Evolutionary conservation across 2,888 invertebrate species (phyloP).

Genomic region (Rapana venosa): DNA sequence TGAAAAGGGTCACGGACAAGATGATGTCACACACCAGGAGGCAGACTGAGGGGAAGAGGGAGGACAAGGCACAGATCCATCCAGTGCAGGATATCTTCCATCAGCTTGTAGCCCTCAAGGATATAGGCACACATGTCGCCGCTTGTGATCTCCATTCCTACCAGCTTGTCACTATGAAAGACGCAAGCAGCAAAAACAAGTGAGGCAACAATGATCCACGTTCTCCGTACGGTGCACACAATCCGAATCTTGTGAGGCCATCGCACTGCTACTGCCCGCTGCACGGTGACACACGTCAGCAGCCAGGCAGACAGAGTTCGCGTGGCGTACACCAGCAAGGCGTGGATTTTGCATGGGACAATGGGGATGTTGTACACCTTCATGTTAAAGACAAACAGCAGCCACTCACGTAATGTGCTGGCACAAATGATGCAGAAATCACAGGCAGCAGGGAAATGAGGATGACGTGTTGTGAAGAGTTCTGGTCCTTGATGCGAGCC

Average conservation of each 20-base stretch:
- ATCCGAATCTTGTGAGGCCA: neutral
- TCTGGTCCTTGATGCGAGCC: neutral
- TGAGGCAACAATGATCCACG: neutral
- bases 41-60: neutral
- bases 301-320: conserved; percentile 1
- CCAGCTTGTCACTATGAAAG: neutral
- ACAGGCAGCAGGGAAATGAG: neutral
- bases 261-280: neutral
- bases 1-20: neutral
- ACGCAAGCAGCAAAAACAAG: neutral
- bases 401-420: neutral
- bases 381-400: neutral
- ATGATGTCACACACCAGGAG: neutral
- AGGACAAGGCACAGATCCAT: neutral
- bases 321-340: too few species aligned
- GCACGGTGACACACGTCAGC: neutral
- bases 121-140: neutral
- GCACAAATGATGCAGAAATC: neutral
- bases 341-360: neutral
- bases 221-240: neutral
- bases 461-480: neutral
- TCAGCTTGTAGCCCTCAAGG: neutral
- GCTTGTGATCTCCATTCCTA: neutral
- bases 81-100: neutral
- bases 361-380: neutral